Conservation (phyloP, 2,888 invertebrate genomes). For the Onchidella celtica region DNA sequence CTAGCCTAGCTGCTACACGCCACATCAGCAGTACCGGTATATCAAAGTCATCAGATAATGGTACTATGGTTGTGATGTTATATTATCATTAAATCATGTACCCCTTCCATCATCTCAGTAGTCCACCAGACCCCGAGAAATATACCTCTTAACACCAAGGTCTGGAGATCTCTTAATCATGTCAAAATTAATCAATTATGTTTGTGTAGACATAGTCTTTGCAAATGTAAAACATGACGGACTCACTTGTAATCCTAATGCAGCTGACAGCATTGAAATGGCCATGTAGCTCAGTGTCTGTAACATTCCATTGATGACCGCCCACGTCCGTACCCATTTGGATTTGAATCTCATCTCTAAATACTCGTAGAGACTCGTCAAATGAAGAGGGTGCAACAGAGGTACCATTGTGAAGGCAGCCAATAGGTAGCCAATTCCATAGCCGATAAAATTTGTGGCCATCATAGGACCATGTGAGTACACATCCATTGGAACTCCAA, state of each 20-base stretch:
- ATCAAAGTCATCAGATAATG: no score
- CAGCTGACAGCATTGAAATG: conserved; percentile 58
- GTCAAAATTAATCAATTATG: no score
- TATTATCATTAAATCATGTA: no score
- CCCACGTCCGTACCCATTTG: conserved; percentile 56
- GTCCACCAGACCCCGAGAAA: no score
- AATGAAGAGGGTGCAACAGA: conserved; percentile 59
- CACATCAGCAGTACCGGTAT: no score
- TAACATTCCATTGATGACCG: conserved; percentile 60
- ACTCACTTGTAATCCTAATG: conserved; percentile 60
- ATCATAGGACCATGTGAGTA: conserved; percentile 60
- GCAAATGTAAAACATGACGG: no score
- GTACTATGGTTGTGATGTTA: no score
- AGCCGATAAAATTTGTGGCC: conserved; percentile 50
- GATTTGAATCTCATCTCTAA: conserved; percentile 61
- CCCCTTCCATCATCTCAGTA: no score
- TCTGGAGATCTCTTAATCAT: no score
- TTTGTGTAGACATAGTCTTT: no score
- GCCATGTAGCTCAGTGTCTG: conserved; percentile 64
- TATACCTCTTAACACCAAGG: no score
- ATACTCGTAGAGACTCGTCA: conserved; percentile 67
- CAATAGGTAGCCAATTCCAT: conserved; percentile 50
- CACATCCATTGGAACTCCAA: conserved; percentile 63
- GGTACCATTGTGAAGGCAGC: conserved; percentile 58
- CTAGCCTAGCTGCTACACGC: no score